A percentile compares a stretch with the other conserved stretches of the same genome.
These are phyloP conservation scores for Smittia sp. DNA, from an alignment of 2,888 invertebrate genomes.

Conservation along the genomic window DNA sequence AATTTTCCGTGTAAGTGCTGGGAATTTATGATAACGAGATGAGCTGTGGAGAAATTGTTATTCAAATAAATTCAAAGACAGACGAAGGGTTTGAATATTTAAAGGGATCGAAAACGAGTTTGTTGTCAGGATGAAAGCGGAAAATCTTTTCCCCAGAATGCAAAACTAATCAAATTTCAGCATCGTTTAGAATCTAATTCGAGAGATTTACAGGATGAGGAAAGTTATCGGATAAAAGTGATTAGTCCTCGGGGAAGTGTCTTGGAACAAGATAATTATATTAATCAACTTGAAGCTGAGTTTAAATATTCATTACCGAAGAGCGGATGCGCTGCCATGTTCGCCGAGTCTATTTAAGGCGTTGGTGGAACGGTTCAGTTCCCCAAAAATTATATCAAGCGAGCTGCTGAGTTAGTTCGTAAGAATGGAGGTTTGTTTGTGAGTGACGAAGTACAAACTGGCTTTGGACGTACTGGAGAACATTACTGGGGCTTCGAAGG, in stretches of 20 bases:
- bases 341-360: slow-evolving; percentile 95
- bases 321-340: slow-evolving; percentile 79
- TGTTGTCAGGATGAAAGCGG: not conserved
- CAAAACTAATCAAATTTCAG: slow-evolving; percentile 2
- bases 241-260: not conserved
- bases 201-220: too few relatives aligned
- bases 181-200: too few relatives aligned
- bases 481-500: slow-evolving; percentile 86
- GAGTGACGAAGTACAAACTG: slow-evolving; percentile 95
- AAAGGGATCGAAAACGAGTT: not conserved
- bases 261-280: slow-evolving; percentile 57
- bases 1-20: slow-evolving; percentile 29
- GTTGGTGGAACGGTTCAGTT: slow-evolving; percentile 85
- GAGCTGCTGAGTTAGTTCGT: slow-evolving; percentile 74
- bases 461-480: slow-evolving; percentile 92
- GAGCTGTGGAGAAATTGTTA: slow-evolving; percentile 12
- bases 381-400: slow-evolving; percentile 73
- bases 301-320: slow-evolving; percentile 76
- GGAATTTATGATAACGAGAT: slow-evolving; percentile 41
- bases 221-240: too few relatives aligned
- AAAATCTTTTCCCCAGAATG: too few relatives aligned
- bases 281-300: slow-evolving; percentile 55
- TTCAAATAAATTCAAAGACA: slow-evolving; percentile 17
- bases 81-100: not conserved
- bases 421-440: slow-evolving; percentile 84